Evolutionary conservation across 2,888 invertebrate species (phyloP), one percentile per base, ranked within the genome.

Genomic region (Syrphus vitripennis): DNA sequence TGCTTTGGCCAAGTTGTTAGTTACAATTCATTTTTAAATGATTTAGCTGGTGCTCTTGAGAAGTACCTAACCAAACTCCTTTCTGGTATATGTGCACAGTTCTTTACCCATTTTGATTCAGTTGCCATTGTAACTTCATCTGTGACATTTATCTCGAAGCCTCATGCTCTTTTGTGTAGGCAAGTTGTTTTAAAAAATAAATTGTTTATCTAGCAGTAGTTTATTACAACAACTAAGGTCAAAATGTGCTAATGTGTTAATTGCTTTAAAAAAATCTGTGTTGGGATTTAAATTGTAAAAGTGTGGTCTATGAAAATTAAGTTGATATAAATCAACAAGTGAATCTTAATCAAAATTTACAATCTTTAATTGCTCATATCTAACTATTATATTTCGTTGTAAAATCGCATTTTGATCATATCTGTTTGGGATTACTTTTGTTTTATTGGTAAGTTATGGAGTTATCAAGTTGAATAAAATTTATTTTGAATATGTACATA

Each of bases 121-220:
- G 91, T 91, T 88, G 89, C 81, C 89, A 90, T 89, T 90, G 89
- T 89, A 90, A 90, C 88, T 89, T 90, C 90, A 89, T 88, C 90
- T 83, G 89, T 89, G 89, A 88, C 90, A 88, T 89, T 89, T 89
- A 88, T 82, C 84, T 74, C 67, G 55, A 12, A 42, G 71, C 31
- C 50, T 53, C 42, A 53, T 12, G 7, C 16, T 31, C 37, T 29
- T 16, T 48, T 26, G 31, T 59, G 29, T 26, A 55, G 12, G 0
- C 16, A 31, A 45, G 19, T 67, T 21, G 48, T 55, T 55, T 21
- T 5, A 24, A 21, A 53, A 53, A 29, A 26, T 16, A n/a, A 53
- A 53, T 29, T 10, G 50, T 40, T 34, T 76, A 10, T 29, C 45
- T 45, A 37, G 19, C 19, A 37, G 55, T 76, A 40, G 14, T 50